Conservation (phyloP, 2,113 vertebrate species). For the Raja brachyura region DNA sequence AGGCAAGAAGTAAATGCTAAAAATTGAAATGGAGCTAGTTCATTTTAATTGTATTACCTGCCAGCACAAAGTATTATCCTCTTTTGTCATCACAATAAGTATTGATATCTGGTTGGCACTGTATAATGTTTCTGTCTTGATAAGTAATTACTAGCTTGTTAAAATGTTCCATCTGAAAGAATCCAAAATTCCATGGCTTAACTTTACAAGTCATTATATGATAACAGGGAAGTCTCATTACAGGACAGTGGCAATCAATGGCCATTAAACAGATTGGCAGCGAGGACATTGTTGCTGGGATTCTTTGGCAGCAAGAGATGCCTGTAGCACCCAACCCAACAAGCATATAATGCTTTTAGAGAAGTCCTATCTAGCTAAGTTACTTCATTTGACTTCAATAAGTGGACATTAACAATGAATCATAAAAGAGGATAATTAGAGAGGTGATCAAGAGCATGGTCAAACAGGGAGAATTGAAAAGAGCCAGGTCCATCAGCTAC, state of each 20-base stretch:
- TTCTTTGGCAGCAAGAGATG: no score
- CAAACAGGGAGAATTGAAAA: not conserved
- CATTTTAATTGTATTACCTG: not conserved
- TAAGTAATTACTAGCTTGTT: not conserved
- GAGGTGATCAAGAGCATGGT: not conserved
- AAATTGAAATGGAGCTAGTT: not conserved
- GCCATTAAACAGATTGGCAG: not conserved
- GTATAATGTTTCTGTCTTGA: not conserved
- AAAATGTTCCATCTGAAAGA: not conserved
- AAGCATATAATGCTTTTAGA: not conserved
- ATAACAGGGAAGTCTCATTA: not conserved
- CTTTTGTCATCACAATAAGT: not conserved
- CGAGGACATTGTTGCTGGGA: not conserved
- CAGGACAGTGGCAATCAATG: not conserved
- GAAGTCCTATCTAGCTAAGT: not conserved
- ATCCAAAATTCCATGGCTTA: not conserved
- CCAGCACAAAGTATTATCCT: not conserved
- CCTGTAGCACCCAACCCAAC: not conserved
- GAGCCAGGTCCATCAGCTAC: not conserved
- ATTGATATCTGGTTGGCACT: not conserved
- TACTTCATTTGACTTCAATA: not conserved
- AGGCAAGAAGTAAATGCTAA: not conserved
- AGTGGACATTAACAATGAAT: not conserved
- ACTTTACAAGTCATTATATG: not conserved
- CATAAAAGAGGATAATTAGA: not conserved